phyloP scores from a whole-genome alignment of 2,113 vertebrate genomes.

The Coptodon bakossiorum region DNA sequence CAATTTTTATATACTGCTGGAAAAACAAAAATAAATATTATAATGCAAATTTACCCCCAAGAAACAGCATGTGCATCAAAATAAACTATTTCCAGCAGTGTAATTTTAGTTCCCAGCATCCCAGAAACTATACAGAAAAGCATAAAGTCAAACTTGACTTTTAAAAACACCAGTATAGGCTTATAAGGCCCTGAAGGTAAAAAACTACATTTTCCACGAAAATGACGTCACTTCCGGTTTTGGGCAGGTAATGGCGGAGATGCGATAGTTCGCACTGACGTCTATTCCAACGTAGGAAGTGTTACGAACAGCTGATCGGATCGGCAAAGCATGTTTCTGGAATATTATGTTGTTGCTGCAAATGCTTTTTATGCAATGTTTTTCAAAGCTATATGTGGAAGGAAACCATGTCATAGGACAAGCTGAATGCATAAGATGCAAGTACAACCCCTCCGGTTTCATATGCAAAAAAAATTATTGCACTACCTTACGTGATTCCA shows the following conservation, averaged over 20 bases:
- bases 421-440: not conserved
- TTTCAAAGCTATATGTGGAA: not conserved
- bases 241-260: not conserved
- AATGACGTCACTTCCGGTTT: not conserved
- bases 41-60: not conserved
- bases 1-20: not conserved
- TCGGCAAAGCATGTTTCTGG: not conserved
- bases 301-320: not conserved
- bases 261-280: not conserved
- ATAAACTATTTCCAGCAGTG: not conserved
- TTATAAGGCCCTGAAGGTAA: not conserved
- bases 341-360: not conserved
- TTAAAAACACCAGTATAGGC: not conserved
- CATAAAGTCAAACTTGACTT: not conserved
- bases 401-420: not conserved
- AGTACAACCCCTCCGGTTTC: not conserved
- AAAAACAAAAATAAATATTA: not conserved
- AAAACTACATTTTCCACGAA: not conserved
- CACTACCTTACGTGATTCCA: not conserved
- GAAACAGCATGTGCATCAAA: not conserved
- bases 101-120: not conserved
- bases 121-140: not conserved
- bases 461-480: not conserved
- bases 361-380: not conserved
- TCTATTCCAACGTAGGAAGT: not conserved